These are phyloP conservation scores for Phengaris alcon DNA, from an alignment of 2,888 invertebrate genomes.

Conservation along the genomic window DNA sequence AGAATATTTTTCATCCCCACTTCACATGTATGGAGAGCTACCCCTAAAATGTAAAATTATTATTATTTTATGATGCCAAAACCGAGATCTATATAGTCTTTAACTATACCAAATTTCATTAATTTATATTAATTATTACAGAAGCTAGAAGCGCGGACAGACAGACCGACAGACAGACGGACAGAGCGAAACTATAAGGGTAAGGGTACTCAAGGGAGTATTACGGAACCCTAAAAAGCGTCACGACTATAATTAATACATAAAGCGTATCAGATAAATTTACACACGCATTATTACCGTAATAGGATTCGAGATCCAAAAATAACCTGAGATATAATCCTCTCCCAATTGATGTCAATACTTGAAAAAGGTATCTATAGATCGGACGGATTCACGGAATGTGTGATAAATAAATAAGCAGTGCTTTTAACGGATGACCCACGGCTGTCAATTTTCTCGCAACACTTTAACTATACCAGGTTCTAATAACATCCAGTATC, in stretches of 20 bases:
- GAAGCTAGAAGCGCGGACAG: too few species aligned
- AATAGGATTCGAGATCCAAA: neutral
- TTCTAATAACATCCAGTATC: neutral
- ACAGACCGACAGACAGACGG: too few species aligned
- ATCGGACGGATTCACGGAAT: neutral
- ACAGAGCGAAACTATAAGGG: too few species aligned
- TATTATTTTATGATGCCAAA: too few species aligned
- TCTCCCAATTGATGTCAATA: neutral
- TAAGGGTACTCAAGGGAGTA: too few species aligned
- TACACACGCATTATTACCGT: neutral
- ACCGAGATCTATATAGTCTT: too few species aligned
- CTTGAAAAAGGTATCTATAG: neutral
- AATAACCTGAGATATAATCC: neutral
- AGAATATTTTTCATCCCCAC: too few species aligned
- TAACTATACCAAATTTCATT: too few species aligned
- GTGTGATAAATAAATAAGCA: slow-evolving; percentile 12
- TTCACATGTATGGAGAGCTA: too few species aligned
- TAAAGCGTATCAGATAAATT: neutral
- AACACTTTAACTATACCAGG: neutral
- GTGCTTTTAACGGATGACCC: neutral
- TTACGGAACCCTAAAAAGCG: neutral
- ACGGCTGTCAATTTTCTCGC: neutral
- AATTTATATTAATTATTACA: too few species aligned
- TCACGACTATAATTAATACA: neutral
- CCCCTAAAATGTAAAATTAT: too few species aligned